Base-by-base conservation (phyloP, 2,113 vertebrate species). In the Lathamus discolor region DNA sequence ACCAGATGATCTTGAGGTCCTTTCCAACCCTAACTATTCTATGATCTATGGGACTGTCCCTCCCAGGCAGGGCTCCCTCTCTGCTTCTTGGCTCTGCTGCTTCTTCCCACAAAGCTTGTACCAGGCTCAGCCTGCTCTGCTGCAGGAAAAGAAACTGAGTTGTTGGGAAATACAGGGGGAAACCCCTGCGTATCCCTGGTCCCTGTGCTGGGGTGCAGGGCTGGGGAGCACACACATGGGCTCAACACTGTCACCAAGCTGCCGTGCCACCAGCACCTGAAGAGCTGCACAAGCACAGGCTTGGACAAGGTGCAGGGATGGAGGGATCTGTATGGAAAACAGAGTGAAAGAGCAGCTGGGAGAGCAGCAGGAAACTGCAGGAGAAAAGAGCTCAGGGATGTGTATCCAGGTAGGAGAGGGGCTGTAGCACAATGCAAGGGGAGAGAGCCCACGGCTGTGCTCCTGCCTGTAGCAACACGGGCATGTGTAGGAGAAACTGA, bases 101-200 rank as follows among this genome's bases (percentile, higher is more conserved):
- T 63, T 37, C 7, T 0, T 37, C 24, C 22, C 57, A 33, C 25
- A 51, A 33, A 52, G 14, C 63, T 43, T 12, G 29, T 5, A 18
- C 44, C 41, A 61, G 69, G 2, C 78, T 33, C 84, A 77, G 84
- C 22, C 66, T 35, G 28, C 14, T 48, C 48, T 39, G 70, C 43
- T 25, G 28, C 67, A 35, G 33, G 39, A 69, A 39, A n/a, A 80
- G 52, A 20, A 83, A 33, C 12, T 0, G 29, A 49, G 17, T 2
- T 52, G 12, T 49, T 1, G 3, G 43, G 37, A 83, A 89, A 74
- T 19, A 23, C 8, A 10, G 35, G 46, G 68, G 27, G 35, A 63
- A 59, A 31, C 10, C 52, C 55, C 41, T 46, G 0, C 0, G 0
- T 10, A 39, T 6, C 19, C n/a, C 43, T 13, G 6, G 17, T 37